phyloP scores from a whole-genome alignment of 2,888 invertebrate genomes.

The Adela reaumurella region DNA sequence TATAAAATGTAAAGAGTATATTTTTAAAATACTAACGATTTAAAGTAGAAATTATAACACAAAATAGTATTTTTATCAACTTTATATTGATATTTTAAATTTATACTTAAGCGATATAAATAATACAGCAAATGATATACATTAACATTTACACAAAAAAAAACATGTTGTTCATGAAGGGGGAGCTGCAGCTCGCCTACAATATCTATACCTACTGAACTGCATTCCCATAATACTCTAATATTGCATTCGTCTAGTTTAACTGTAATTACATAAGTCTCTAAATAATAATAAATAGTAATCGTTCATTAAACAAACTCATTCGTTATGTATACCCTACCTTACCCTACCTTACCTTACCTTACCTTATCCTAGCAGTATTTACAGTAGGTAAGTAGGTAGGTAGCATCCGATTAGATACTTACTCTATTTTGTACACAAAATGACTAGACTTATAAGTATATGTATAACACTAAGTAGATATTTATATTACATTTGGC shows the following conservation, averaged over 20 bases:
- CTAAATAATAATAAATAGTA: conserved; percentile 1
- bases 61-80: background rate
- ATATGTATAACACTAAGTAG: background rate
- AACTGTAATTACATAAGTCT: background rate
- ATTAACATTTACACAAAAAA: background rate
- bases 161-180: background rate
- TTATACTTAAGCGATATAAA: background rate
- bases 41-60: background rate
- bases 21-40: too few species aligned
- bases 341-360: too few species aligned
- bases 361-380: too few species aligned
- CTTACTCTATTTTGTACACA: conserved; percentile 43
- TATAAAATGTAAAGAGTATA: too few species aligned
- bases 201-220: too few species aligned
- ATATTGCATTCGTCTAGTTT: background rate
- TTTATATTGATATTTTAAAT: background rate
- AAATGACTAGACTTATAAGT: conserved; percentile 35
- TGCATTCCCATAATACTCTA: too few species aligned
- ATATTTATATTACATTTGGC: background rate
- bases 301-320: too few species aligned
- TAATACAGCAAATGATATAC: background rate
- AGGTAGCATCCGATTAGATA: too few species aligned
- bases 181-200: background rate
- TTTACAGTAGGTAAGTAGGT: too few species aligned
- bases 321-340: too few species aligned